phyloP scores from a whole-genome alignment of 2,113 vertebrate species.

The Cryptoleucopteryx plumbea region DNA sequence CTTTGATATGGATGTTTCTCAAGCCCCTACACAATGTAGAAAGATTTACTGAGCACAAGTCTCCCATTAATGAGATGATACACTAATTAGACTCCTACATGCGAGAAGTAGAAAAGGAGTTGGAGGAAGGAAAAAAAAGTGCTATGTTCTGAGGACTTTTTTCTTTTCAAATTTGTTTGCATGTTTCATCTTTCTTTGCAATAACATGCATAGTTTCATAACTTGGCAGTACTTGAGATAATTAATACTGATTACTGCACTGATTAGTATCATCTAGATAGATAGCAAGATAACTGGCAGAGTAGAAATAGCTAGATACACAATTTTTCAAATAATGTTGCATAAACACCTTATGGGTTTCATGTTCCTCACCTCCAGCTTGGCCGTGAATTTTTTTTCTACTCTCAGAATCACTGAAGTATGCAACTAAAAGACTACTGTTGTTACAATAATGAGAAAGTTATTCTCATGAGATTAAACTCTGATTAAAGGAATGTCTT shows the following conservation, averaged over 20 bases:
- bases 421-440: neutral
- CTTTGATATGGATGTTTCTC: neutral
- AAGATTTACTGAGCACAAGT: neutral
- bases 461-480: neutral
- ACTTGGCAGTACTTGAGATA: neutral
- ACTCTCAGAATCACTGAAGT: neutral
- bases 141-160: neutral
- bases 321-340: neutral
- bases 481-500: neutral
- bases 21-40: neutral
- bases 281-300: neutral
- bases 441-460: neutral
- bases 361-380: neutral
- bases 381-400: neutral
- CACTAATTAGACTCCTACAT: conserved; percentile 29
- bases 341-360: neutral
- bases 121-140: neutral
- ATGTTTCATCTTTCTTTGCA: conserved; percentile 29
- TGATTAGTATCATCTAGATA: neutral
- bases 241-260: neutral
- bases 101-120: neutral
- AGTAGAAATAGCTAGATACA: neutral
- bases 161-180: conserved; percentile 5
- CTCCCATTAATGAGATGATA: conserved; percentile 17
- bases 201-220: neutral